Evolutionary conservation across 2,797 vertebrate genomes (phyloP).

Genomic region (Streptopelia turtur): DNA sequence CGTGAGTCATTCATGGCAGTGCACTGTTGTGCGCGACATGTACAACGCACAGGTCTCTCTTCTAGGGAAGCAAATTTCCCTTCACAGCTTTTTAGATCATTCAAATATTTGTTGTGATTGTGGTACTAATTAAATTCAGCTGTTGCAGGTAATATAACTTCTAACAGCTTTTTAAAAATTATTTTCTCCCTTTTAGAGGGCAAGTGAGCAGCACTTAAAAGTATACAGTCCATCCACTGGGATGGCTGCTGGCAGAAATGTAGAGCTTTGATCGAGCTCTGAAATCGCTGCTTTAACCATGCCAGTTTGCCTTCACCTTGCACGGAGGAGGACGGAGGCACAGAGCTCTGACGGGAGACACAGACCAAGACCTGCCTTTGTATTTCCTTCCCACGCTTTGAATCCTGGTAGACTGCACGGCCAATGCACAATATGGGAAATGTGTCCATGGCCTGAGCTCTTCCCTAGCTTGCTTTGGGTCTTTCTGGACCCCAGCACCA

Average conservation of each 20-base stretch:
- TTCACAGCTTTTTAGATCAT: slow-evolving; percentile 57
- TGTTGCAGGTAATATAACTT: slow-evolving; percentile 70
- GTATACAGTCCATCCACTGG: neutral
- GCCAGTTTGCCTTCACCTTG: neutral
- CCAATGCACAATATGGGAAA: neutral
- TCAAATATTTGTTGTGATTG: slow-evolving; percentile 71
- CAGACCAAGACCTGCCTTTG: neutral
- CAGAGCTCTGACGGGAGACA: neutral
- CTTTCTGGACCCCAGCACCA: neutral
- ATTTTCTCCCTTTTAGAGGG: slow-evolving; percentile 46
- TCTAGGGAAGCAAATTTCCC: slow-evolving; percentile 66
- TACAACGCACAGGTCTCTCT: neutral
- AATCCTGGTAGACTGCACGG: neutral
- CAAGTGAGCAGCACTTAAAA: slow-evolving; percentile 49
- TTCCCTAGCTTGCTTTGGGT: neutral
- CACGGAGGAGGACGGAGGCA: rapidly evolving
- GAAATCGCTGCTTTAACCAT: neutral
- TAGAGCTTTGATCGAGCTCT: neutral
- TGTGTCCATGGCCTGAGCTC: neutral
- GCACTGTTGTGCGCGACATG: rapidly evolving
- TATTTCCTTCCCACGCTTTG: neutral
- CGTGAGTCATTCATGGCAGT: slow-evolving; percentile 22
- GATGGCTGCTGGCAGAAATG: slow-evolving; percentile 18
- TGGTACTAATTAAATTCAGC: slow-evolving; percentile 66
- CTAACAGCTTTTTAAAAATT: neutral